Conservation (phyloP, 1,140 invertebrate species). For the Campoletis sonorensis region DNA sequence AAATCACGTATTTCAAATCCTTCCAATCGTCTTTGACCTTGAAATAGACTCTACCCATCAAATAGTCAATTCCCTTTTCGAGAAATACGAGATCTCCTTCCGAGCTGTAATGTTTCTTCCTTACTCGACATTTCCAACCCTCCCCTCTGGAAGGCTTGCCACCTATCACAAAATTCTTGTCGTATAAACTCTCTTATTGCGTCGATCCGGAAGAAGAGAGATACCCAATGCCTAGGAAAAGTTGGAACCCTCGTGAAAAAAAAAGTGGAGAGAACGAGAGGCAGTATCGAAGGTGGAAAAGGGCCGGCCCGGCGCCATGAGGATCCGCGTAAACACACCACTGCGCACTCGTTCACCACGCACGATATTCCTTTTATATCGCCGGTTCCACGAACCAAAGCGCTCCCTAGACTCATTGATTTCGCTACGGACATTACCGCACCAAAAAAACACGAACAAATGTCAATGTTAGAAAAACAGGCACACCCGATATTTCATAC, state of each 20-base stretch:
- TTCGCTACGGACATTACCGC: conserved; percentile 7
- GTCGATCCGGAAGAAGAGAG: conserved; percentile 29
- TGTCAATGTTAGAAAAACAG: not conserved
- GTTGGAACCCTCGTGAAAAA: not conserved
- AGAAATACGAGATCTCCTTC: too few relatives aligned
- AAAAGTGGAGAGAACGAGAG: not conserved
- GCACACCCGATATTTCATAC: not conserved
- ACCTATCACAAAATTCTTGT: not conserved
- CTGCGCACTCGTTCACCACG: conserved; percentile 38
- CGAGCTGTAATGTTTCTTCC: too few relatives aligned
- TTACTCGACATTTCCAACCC: too few relatives aligned
- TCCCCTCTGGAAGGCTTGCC: too few relatives aligned
- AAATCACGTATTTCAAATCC: not conserved
- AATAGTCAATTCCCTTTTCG: not conserved
- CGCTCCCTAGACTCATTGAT: conserved; percentile 28
- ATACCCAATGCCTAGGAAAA: not conserved
- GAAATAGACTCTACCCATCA: not conserved
- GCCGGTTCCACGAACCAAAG: conserved; percentile 15
- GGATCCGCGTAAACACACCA: conserved; percentile 34
- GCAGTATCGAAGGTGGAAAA: not conserved
- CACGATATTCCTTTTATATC: conserved; percentile 4
- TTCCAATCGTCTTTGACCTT: not conserved
- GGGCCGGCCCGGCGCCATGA: conserved; percentile 38
- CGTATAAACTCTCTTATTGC: conserved; percentile 20
- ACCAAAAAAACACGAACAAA: not conserved